phyloP scores from a whole-genome alignment of 2,797 vertebrate genomes.

The Sebastes flavidus region DNA sequence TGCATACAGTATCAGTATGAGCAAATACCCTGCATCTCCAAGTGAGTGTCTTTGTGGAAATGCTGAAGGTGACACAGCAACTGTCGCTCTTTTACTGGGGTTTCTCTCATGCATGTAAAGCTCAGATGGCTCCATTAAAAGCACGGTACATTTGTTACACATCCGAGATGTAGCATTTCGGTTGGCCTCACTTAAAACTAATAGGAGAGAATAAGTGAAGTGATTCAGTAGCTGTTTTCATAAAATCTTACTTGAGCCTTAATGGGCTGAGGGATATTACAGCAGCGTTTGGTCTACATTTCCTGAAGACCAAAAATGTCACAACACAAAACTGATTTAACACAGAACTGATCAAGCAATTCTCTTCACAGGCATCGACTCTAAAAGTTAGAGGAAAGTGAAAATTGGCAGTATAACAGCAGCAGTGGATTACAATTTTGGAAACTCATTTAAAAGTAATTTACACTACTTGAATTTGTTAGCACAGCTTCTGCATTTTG shows the following conservation, averaged over 20 bases:
- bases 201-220: constrained; percentile 14
- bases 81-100: not conserved
- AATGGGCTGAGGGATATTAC: constrained; percentile 12
- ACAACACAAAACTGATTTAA: constrained; percentile 17
- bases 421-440: not conserved
- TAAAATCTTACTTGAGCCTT: constrained; percentile 5
- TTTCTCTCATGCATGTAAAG: constrained; percentile 37
- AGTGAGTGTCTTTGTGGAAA: constrained; percentile 6
- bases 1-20: constrained; percentile 7
- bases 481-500: not conserved
- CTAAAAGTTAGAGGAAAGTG: not conserved
- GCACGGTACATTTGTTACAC: constrained; percentile 30
- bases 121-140: constrained; percentile 52
- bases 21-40: not conserved
- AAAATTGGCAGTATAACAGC: not conserved
- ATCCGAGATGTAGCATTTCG: constrained; percentile 21
- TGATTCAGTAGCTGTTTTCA: constrained; percentile 39
- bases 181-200: constrained; percentile 47
- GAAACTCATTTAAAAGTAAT: not conserved
- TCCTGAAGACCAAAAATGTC: constrained; percentile 9
- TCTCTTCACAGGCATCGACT: not conserved
- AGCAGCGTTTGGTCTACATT: not conserved
- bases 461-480: not conserved
- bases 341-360: not conserved
- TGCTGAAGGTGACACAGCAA: constrained; percentile 39